These are phyloP conservation scores for Serranus cabrilla DNA, from an alignment of 2,797 vertebrate species.

Conservation along the genomic window DNA sequence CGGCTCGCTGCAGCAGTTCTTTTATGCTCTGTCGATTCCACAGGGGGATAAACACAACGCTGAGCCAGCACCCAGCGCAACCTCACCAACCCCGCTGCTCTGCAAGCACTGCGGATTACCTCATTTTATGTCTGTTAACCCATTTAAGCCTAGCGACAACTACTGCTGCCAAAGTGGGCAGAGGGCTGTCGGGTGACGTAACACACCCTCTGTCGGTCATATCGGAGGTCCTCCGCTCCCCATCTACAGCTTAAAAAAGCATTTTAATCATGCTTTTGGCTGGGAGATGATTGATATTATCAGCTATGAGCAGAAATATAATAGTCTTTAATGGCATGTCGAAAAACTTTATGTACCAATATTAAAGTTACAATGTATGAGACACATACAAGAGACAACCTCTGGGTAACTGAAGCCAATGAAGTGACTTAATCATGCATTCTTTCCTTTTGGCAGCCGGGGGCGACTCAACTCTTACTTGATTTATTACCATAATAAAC, in stretches of 20 bases:
- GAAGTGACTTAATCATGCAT: no score
- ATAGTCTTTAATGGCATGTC: neutral
- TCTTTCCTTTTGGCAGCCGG: no score
- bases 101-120: conserved; percentile 71
- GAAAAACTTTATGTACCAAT: neutral
- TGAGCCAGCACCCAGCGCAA: conserved; percentile 79
- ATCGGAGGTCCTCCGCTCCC: neutral
- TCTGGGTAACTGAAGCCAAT: no score
- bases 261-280: neutral
- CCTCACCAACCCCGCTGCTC: conserved; percentile 61
- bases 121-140: conserved; percentile 76
- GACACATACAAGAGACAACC: no score
- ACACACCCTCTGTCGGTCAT: conserved; percentile 37
- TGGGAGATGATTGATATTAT: neutral
- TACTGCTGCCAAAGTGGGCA: conserved; percentile 25
- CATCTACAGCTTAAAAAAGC: neutral
- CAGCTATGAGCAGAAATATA: neutral
- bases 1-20: conserved; percentile 81
- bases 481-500: no score
- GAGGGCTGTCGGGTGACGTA: conserved; percentile 33
- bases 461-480: no score
- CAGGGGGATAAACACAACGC: conserved; percentile 75
- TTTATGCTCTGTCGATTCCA: conserved; percentile 83
- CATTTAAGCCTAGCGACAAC: conserved; percentile 56
- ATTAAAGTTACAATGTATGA: no score